Evolutionary conservation across 2,888 invertebrate species (phyloP), one percentile per base, ranked within the genome.

Genomic region (Cabera pusaria): DNA sequence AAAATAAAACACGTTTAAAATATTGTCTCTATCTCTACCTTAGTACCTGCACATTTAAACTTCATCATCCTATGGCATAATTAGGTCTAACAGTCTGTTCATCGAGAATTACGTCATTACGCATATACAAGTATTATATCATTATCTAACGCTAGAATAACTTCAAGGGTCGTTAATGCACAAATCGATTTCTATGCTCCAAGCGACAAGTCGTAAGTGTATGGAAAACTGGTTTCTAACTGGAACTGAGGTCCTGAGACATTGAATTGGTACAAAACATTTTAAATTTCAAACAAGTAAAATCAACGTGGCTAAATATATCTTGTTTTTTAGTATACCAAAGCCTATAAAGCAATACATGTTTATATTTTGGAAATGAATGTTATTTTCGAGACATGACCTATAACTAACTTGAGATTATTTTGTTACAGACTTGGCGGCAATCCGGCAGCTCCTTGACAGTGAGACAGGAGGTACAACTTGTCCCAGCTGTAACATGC

Each of bases 401-500:
- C n/a, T n/a, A n/a, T n/a, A n/a, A n/a, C n/a, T n/a, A n/a, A n/a
- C n/a, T n/a, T n/a, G n/a, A n/a, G n/a, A n/a, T 32, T 16, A 4
- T 12, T n/a, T 71, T 72, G 59, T 93, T 93, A 5, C 91, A 96
- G 96, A 96, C 90, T 90, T 96, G 75, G 95, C 95, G 61, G 95
- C 95, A 57, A 94, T 96, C 67, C 90, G 95, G 55, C 93, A 95
- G 59, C 90, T 96, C 52, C 90, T 95, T 67, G 95, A 95, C 72
- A 92, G 92, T 64, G 95, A 95, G 77, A 91, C 93, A 39, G 92
- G 92, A 38, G 91, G 91, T 49, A 90, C 91, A 29, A 91, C 90
- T 49, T 96, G 96, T 82, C 96, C 96, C 52, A 95, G 95, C 80
- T 96, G 96, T 90, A 94, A 94, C 82, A 96, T 97, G 93, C 97